Percentiles rank a stretch among this genome's conserved stretches.
Conservation (phyloP, 64 coral and sea anemone species). For the Stichodactyla mertensii region DNA sequence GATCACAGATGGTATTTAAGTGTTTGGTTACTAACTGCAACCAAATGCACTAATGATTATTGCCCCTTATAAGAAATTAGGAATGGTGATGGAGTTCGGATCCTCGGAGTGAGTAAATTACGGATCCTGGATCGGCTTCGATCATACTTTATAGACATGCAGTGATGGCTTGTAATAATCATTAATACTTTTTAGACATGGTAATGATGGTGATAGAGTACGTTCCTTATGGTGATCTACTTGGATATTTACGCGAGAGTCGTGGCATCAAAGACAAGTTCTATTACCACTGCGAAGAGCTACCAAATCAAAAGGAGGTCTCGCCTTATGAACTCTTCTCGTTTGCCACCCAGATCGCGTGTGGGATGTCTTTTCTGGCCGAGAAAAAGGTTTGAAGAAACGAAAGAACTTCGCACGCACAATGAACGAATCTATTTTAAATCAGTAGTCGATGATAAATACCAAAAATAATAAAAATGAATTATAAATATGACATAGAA, state of each 20-base stretch:
- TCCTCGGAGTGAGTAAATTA: too few relatives aligned
- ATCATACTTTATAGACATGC: too few relatives aligned
- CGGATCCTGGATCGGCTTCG: too few relatives aligned
- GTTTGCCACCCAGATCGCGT: neutral
- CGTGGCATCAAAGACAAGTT: neutral
- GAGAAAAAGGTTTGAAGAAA: slow-evolving; percentile 1
- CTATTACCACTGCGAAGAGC: neutral
- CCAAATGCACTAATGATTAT: too few relatives aligned
- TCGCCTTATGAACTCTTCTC: slow-evolving; percentile 6
- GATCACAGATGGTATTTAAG: too few relatives aligned
- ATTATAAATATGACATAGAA: too few relatives aligned
- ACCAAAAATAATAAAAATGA: too few relatives aligned
- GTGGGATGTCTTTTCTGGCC: slow-evolving; percentile 4
- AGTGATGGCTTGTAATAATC: neutral
- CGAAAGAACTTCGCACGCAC: neutral
- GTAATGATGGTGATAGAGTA: neutral
- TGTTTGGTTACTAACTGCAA: too few relatives aligned
- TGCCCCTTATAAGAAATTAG: too few relatives aligned
- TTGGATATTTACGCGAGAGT: slow-evolving; percentile 3
- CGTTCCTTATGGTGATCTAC: neutral
- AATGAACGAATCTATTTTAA: neutral
- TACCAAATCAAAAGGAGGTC: neutral
- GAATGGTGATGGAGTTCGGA: too few relatives aligned
- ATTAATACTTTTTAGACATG: neutral
- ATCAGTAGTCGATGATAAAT: neutral